These are phyloP conservation scores for Silurus glanis DNA, from an alignment of 2,113 vertebrate genomes.

Conservation along the genomic window DNA sequence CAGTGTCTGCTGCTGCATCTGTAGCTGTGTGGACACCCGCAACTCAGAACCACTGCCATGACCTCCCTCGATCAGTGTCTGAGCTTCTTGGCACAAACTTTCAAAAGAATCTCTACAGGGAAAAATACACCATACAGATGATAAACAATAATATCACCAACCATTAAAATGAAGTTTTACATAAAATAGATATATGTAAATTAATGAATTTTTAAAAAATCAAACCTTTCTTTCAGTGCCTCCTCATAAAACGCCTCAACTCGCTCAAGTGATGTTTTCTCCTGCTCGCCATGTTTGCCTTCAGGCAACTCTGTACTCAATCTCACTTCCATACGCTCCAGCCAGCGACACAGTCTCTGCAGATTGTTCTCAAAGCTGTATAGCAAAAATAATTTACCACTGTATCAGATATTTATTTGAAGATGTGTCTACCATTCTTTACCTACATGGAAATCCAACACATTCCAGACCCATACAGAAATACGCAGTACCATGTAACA, in stretches of 20 bases:
- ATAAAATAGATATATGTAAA: neutral
- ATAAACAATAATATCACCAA: neutral
- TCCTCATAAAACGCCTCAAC: slow-evolving; percentile 89
- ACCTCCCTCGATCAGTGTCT: slow-evolving; percentile 83
- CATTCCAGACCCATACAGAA: neutral
- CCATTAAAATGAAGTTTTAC: neutral
- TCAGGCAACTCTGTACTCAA: slow-evolving; percentile 82
- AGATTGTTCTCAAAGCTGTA: slow-evolving; percentile 86
- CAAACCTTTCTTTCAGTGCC: slow-evolving; percentile 84
- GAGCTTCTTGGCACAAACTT: slow-evolving; percentile 84
- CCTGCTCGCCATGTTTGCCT: slow-evolving; percentile 79
- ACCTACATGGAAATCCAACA: neutral
- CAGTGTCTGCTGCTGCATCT: slow-evolving; percentile 83
- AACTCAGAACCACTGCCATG: slow-evolving; percentile 80
- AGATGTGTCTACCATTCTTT: neutral
- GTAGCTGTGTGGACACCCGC: slow-evolving; percentile 81
- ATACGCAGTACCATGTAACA: neutral
- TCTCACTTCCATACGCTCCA: slow-evolving; percentile 85
- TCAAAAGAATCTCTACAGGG: slow-evolving; percentile 86
- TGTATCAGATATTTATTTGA: neutral
- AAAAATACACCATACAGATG: slow-evolving; percentile 13
- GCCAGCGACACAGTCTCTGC: slow-evolving; percentile 85
- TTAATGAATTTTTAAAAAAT: neutral
- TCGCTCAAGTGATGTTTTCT: slow-evolving; percentile 84
- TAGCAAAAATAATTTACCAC: slow-evolving; percentile 15